Evolutionary conservation across 2,113 vertebrate genomes (phyloP).

Genomic region (Scartelaos histophorus): DNA sequence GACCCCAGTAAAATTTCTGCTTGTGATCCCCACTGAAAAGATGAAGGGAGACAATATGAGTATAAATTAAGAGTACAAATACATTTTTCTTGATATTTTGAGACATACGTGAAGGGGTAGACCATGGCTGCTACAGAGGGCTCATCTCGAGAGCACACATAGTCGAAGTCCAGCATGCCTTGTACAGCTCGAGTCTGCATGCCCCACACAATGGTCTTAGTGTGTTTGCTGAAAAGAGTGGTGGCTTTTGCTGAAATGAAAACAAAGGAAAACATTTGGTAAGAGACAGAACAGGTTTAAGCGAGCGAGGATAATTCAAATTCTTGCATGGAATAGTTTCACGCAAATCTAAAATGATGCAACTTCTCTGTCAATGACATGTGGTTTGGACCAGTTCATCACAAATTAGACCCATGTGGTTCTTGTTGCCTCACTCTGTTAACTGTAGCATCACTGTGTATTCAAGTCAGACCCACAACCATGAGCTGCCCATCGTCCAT

Average conservation of each 20-base stretch:
- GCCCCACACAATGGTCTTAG: constrained; percentile 96
- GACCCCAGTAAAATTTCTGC: constrained; percentile 99
- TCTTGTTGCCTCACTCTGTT: not conserved
- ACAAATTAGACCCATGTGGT: not conserved
- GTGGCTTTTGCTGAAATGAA: constrained; percentile 79
- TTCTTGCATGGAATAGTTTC: not conserved
- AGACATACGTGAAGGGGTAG: constrained; percentile 94
- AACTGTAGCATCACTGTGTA: not conserved
- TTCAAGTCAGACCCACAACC: constrained; percentile 1
- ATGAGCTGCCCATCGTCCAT: not conserved
- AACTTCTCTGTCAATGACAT: not conserved
- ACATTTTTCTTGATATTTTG: not conserved
- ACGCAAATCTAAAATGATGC: not conserved
- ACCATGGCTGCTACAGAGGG: constrained; percentile 96
- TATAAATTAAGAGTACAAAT: not conserved
- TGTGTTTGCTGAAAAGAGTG: constrained; percentile 89
- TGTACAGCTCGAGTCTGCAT: constrained; percentile 98
- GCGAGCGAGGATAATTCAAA: not conserved
- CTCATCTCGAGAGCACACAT: constrained; percentile 91
- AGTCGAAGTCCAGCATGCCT: constrained; percentile 98
- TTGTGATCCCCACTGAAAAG: constrained; percentile 90
- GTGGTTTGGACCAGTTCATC: not conserved
- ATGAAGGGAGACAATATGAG: constrained; percentile 3
- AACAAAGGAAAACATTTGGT: constrained; percentile 10
- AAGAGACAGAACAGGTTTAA: not conserved